These are phyloP conservation scores for Chironomus striatipennis DNA, from an alignment of 1,140 invertebrate genomes.

Conservation along the genomic window DNA sequence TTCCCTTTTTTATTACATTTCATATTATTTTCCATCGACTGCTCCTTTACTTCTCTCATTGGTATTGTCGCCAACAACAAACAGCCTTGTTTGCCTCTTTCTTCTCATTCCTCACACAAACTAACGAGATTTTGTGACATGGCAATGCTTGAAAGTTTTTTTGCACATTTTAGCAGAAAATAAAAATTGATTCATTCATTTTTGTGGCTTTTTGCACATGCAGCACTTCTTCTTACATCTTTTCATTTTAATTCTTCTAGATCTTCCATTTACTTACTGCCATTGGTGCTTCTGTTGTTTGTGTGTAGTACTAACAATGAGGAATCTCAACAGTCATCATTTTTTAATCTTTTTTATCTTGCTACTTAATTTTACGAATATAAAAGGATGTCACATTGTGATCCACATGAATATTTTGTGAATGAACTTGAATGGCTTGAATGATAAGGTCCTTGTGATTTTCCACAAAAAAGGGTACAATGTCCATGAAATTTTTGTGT, in stretches of 20 bases:
- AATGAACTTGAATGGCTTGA: too few relatives aligned
- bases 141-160: neutral
- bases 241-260: constrained; percentile 8
- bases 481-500: too few relatives aligned
- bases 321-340: neutral
- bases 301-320: neutral
- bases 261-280: neutral
- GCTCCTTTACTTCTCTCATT: too few relatives aligned
- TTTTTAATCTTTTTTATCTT: too few relatives aligned
- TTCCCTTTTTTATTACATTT: neutral
- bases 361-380: too few relatives aligned
- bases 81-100: too few relatives aligned
- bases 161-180: constrained; percentile 7
- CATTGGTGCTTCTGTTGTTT: neutral
- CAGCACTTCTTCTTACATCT: neutral
- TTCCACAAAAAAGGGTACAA: too few relatives aligned
- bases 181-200: neutral
- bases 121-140: neutral
- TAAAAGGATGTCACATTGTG: too few relatives aligned
- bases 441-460: too few relatives aligned
- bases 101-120: too few relatives aligned
- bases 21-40: neutral
- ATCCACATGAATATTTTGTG: too few relatives aligned
- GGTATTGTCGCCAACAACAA: too few relatives aligned
- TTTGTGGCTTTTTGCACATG: neutral